Conservation (phyloP, 2,113 vertebrate genomes). For the Antechinus flavipes region DNA sequence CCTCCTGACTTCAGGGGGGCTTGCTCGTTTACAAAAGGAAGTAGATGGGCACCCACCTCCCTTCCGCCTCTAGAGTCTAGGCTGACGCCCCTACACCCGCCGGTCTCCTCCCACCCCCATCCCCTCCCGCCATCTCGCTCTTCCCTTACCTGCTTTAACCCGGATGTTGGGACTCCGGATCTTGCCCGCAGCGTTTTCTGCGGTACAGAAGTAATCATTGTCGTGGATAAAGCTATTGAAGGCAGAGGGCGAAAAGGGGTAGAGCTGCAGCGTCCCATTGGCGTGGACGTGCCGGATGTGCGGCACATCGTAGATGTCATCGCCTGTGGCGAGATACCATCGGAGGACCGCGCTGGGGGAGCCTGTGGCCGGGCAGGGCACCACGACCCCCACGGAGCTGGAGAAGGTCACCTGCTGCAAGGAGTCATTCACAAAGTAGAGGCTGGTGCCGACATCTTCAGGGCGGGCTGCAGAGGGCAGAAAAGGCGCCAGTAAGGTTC, state of each 20-base stretch:
- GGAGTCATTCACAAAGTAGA: conserved; percentile 99
- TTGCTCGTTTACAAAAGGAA: conserved; percentile 9
- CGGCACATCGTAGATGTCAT: conserved; percentile 99
- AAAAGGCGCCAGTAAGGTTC: conserved; percentile 38
- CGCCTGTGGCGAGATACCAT: conserved; percentile 99
- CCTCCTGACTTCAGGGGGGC: too few relatives aligned
- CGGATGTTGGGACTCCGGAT: conserved; percentile 99
- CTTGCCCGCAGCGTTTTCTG: conserved; percentile 97
- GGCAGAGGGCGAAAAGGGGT: conserved; percentile 98
- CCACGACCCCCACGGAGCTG: conserved; percentile 93
- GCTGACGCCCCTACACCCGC: neutral
- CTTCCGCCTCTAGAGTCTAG: neutral
- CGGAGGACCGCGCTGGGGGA: conserved; percentile 96
- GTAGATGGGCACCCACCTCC: neutral
- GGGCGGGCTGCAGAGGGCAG: conserved; percentile 87
- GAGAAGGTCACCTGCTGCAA: conserved; percentile 97
- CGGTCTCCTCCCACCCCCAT: accelerated
- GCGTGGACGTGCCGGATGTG: conserved; percentile 98
- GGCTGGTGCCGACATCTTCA: conserved; percentile 94
- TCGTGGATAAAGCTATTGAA: conserved; percentile 99
- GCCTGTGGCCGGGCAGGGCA: conserved; percentile 98
- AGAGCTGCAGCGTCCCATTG: conserved; percentile 98
- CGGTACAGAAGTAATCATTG: conserved; percentile 99
- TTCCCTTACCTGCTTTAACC: conserved; percentile 95
- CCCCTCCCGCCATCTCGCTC: accelerated